Conservation (phyloP, 2,888 invertebrate genomes). For the Catocala nupta region DNA sequence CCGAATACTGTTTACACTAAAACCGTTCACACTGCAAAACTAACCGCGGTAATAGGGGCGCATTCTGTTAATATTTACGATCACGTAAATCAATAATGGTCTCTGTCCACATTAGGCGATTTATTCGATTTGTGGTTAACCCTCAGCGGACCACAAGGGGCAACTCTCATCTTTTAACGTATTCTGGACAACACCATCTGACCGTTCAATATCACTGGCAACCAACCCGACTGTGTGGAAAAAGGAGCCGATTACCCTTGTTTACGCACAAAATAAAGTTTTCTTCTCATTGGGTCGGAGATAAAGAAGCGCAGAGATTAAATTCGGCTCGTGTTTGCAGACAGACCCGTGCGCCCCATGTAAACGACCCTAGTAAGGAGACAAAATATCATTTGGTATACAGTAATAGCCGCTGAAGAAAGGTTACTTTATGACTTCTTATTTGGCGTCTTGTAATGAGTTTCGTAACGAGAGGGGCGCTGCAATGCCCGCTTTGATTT, state of each 20-base stretch:
- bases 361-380: constrained; percentile 76
- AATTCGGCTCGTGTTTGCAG: constrained; percentile 80
- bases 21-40: constrained; percentile 39
- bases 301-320: constrained; percentile 82
- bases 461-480: constrained; percentile 75
- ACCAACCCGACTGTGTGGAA: constrained; percentile 69
- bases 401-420: constrained; percentile 79
- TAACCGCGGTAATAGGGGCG: constrained; percentile 46
- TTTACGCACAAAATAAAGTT: constrained; percentile 84
- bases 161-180: constrained; percentile 63
- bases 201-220: constrained; percentile 75
- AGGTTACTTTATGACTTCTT: constrained; percentile 83
- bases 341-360: constrained; percentile 71
- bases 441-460: constrained; percentile 83
- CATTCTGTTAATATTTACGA: constrained; percentile 57
- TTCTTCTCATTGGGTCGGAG: constrained; percentile 79
- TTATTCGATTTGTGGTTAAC: constrained; percentile 64
- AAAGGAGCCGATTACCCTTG: constrained; percentile 79
- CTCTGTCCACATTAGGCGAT: constrained; percentile 57
- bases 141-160: constrained; percentile 49
- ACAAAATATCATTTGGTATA: constrained; percentile 85
- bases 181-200: constrained; percentile 74
- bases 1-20: constrained; percentile 30
- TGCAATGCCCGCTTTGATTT: constrained; percentile 68
- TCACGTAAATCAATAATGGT: constrained; percentile 61